phyloP scores from a whole-genome alignment of 2,113 vertebrate species.

The Hypanus sabinus region DNA sequence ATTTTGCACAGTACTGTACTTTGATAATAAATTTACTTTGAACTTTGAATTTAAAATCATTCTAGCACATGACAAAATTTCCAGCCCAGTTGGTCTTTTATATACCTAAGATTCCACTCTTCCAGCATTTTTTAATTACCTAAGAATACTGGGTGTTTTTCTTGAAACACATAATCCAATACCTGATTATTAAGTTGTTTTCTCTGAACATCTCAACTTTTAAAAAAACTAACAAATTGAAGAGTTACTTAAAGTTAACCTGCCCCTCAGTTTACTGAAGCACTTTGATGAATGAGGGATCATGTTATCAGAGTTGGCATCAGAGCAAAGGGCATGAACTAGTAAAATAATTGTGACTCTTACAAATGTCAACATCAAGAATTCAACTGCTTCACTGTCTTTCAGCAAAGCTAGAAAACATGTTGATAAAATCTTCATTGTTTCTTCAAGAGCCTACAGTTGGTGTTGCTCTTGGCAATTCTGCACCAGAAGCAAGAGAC shows the following conservation, averaged over 20 bases:
- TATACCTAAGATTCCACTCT: neutral
- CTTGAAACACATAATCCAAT: neutral
- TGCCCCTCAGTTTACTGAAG: neutral
- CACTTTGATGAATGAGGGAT: neutral
- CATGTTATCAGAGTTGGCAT: neutral
- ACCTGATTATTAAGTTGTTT: neutral
- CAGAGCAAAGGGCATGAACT: neutral
- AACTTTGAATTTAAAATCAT: too few species aligned
- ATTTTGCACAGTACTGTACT: too few species aligned
- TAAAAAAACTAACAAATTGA: neutral
- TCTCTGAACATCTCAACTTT: neutral
- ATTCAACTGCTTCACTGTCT: neutral
- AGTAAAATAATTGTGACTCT: neutral
- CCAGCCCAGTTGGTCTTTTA: neutral
- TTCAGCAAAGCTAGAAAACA: neutral
- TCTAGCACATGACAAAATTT: neutral
- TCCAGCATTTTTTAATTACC: neutral
- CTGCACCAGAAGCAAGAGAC: neutral
- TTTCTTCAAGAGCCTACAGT: neutral
- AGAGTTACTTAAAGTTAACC: neutral
- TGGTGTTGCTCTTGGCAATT: neutral
- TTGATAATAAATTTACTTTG: too few species aligned
- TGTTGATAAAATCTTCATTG: neutral
- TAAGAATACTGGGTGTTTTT: neutral
- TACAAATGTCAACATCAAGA: neutral